A percentile compares a stretch with the other conserved stretches of the same genome.
These are phyloP conservation scores for Accipiter cooperii DNA, from an alignment of 2,113 vertebrate species.

Conservation along the genomic window DNA sequence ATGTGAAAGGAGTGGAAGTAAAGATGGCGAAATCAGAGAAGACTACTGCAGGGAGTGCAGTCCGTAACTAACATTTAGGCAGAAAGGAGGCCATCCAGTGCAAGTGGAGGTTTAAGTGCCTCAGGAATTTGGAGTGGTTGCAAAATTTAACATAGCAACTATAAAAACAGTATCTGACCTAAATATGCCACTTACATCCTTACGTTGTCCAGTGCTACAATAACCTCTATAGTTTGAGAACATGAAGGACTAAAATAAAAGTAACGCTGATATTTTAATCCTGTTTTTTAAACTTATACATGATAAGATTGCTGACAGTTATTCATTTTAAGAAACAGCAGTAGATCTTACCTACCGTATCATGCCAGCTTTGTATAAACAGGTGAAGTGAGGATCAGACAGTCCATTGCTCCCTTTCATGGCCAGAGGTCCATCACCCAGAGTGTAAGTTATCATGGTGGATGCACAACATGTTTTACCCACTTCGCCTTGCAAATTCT, in stretches of 20 bases:
- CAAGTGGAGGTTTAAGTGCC: constrained; percentile 25
- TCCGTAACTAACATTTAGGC: background rate
- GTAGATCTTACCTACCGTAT: background rate
- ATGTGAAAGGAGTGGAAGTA: background rate
- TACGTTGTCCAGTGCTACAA: background rate
- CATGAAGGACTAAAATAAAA: background rate
- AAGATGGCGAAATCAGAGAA: constrained; percentile 6
- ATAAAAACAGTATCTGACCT: constrained; percentile 45
- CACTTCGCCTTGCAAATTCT: background rate
- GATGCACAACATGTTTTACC: background rate
- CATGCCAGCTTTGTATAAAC: background rate
- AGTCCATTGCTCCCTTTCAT: background rate
- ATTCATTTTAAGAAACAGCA: background rate
- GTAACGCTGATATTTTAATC: background rate
- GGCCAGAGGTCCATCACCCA: background rate
- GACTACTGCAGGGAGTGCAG: background rate
- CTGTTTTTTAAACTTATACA: background rate
- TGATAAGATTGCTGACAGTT: background rate
- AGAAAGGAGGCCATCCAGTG: constrained; percentile 31
- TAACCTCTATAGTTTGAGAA: background rate
- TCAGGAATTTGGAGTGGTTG: background rate
- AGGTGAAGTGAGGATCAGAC: background rate
- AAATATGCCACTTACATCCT: background rate
- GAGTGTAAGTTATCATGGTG: background rate
- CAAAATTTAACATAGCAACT: constrained; percentile 42